Evolutionary conservation across 2,113 vertebrate species (phyloP).

Genomic region (Symphodus melops): DNA sequence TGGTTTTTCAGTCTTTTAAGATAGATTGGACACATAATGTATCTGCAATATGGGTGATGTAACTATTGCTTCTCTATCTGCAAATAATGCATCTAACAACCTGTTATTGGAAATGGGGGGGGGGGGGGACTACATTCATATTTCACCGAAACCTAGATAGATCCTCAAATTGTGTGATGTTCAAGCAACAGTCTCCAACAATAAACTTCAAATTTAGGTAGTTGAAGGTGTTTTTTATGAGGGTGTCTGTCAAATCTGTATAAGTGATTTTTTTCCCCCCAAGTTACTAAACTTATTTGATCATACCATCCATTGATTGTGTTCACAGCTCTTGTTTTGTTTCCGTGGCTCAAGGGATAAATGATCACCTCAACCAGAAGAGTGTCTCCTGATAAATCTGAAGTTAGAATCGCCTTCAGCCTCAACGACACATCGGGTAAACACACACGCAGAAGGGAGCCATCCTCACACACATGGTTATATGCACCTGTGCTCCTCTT

Average conservation of each 20-base stretch:
- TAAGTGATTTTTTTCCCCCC: too few relatives aligned
- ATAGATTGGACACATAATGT: too few relatives aligned
- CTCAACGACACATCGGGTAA: slow-evolving; percentile 92
- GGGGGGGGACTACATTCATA: too few relatives aligned
- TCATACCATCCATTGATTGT: slow-evolving; percentile 1
- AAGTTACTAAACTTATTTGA: too few relatives aligned
- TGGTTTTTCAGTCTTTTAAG: too few relatives aligned
- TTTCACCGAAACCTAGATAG: background rate
- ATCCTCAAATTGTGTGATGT: background rate
- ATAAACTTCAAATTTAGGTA: too few relatives aligned
- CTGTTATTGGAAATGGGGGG: background rate
- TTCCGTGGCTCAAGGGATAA: slow-evolving; percentile 86
- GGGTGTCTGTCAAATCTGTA: too few relatives aligned
- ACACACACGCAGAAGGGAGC: slow-evolving; percentile 2
- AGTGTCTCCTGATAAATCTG: slow-evolving; percentile 94
- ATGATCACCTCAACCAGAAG: slow-evolving; percentile 97
- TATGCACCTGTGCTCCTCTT: slow-evolving; percentile 19
- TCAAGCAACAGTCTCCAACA: too few relatives aligned
- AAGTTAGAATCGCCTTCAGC: slow-evolving; percentile 97
- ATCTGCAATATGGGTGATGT: too few relatives aligned
- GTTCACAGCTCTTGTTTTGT: slow-evolving; percentile 61
- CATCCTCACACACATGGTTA: background rate
- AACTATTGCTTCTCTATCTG: too few relatives aligned
- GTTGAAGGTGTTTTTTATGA: too few relatives aligned
- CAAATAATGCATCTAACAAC: background rate